Base-by-base conservation (phyloP, 2,797 vertebrate species). In the Adrianichthys oophorus region DNA sequence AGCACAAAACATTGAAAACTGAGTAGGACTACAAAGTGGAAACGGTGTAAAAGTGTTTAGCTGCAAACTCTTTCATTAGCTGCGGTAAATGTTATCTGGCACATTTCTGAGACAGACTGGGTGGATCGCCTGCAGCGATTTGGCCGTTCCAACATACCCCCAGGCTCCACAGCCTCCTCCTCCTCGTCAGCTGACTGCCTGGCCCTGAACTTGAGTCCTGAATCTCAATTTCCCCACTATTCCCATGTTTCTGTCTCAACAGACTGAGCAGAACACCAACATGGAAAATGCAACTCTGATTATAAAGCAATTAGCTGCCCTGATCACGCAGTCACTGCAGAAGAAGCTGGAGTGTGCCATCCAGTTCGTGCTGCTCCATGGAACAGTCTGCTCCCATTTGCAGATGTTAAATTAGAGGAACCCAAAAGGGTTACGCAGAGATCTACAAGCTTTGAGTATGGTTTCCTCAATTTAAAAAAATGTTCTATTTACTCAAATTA, bases 231-330 rank as follows among this genome's bases (percentile, higher is more conserved):
- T 84, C 78, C 78, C 80, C 79, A 77, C 78, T 65, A 55, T 50
- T 51, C 47, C 59, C 78, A 74, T 69, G 71, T 76, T 84, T 76
- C 74, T 54, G 68, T 82, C 73, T 56, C 49, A 43, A 45, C 66
- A 71, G 65, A 63, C 74, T 58, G 71, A 76, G 79, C 53, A 3
- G 50, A 71, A 58, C 18, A 17, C 42, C 63, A 37, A 44, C 2
- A 32, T 59, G 49, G 52, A 77, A 79, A 59, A 58, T 24, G 66
- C 56, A 41, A 72, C 79, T 68, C 78, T 85, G 85, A 86, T 88
- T 83, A 87, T 76, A 83, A 85, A 81, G 59, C 85, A 86, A 85
- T 86, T 85, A 85, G 78, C 79, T 68, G 49, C 56, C 53, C 41
- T 62, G 68, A 82, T 83, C 72, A 62, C 3, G 14, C 54, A 41